Evolutionary conservation across 2,888 invertebrate genomes (phyloP).

Genomic region (Perithous albicinctus): DNA sequence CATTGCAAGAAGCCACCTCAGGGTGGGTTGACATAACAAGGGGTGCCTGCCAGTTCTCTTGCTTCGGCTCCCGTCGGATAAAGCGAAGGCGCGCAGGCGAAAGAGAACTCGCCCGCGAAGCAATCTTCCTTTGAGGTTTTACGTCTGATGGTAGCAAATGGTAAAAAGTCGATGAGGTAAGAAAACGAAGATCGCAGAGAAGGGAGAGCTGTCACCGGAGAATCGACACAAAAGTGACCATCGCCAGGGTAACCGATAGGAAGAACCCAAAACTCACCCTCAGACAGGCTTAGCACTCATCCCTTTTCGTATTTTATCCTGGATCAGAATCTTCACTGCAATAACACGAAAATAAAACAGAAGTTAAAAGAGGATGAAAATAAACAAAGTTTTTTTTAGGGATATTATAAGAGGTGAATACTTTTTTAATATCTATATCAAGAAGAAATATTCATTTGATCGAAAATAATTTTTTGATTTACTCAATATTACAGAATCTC

Average conservation of each 20-base stretch:
- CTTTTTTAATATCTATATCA: too few species aligned
- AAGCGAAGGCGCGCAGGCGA: constrained; percentile 54
- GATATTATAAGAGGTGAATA: constrained; percentile 31
- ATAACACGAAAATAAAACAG: constrained; percentile 67
- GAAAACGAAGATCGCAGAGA: constrained; percentile 67
- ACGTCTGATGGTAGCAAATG: constrained; percentile 46
- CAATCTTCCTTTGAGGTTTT: constrained; percentile 79
- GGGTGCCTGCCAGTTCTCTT: constrained; percentile 53
- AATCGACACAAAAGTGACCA: constrained; percentile 81
- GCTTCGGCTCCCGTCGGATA: constrained; percentile 57
- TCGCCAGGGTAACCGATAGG: constrained; percentile 78
- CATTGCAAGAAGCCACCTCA: constrained; percentile 76
- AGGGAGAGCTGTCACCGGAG: constrained; percentile 65
- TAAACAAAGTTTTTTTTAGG: constrained; percentile 13
- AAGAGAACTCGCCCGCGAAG: constrained; percentile 73
- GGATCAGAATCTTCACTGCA: constrained; percentile 52
- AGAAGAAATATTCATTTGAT: too few species aligned
- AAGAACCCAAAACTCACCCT: constrained; percentile 53
- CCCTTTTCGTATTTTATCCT: constrained; percentile 55
- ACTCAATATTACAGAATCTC: too few species aligned
- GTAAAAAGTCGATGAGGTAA: constrained; percentile 28
- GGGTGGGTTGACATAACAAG: constrained; percentile 79
- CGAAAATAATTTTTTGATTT: too few species aligned
- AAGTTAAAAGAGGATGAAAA: constrained; percentile 55
- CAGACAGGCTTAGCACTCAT: constrained; percentile 66